Conservation (phyloP, 2,888 invertebrate species). For the Cyaniris semiargus region DNA sequence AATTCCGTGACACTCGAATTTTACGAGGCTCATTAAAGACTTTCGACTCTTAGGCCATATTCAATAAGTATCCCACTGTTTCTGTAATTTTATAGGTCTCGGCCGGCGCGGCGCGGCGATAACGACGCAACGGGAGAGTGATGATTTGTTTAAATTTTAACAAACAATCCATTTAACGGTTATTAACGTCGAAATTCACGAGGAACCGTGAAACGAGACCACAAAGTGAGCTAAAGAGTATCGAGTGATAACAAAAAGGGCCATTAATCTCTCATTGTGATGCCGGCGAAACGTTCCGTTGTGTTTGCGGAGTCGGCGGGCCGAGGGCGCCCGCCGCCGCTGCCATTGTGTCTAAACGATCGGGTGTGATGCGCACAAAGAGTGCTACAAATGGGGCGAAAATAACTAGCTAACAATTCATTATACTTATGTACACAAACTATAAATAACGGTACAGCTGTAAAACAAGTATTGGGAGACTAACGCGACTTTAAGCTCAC, state of each 20-base stretch:
- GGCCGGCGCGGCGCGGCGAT: conserved; percentile 33
- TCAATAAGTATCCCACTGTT: conserved; percentile 61
- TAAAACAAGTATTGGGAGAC: conserved; percentile 26
- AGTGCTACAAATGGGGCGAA: conserved; percentile 66
- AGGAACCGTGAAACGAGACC: conserved; percentile 76
- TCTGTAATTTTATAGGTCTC: conserved; percentile 46
- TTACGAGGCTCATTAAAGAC: conserved; percentile 66
- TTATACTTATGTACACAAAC: conserved; percentile 69
- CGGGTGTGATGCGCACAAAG: conserved; percentile 75
- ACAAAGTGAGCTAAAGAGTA: conserved; percentile 73
- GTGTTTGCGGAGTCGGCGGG: conserved; percentile 73
- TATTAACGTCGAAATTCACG: conserved; percentile 69
- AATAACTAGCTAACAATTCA: conserved; percentile 68
- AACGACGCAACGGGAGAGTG: conserved; percentile 27
- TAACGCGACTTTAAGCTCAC: not conserved
- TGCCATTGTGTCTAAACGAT: conserved; percentile 69
- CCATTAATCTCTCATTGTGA: conserved; percentile 78
- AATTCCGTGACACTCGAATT: conserved; percentile 71
- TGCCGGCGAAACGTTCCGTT: conserved; percentile 64
- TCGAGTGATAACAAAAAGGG: conserved; percentile 72
- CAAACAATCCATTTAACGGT: conserved; percentile 65
- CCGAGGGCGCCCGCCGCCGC: conserved; percentile 54
- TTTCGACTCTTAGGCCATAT: conserved; percentile 60
- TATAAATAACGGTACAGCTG: conserved; percentile 53
- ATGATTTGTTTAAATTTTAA: conserved; percentile 31